Evolutionary conservation across 2,888 invertebrate species (phyloP).

Genomic region (Caenorhabditis afra): DNA sequence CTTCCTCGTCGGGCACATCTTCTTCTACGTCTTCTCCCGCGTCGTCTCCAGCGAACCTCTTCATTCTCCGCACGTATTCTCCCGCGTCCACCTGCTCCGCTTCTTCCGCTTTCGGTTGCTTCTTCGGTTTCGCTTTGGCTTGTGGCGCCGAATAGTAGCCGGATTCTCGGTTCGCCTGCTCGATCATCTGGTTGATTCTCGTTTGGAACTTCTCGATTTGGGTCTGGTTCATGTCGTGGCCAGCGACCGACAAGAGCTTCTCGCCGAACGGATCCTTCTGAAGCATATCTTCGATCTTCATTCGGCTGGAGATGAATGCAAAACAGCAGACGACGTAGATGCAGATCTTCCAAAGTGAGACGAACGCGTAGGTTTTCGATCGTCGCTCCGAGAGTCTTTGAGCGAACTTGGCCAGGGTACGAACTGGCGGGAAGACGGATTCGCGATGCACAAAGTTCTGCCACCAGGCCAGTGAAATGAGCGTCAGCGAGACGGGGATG

Average conservation of each 20-base stretch:
- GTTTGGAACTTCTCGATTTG: constrained; percentile 75
- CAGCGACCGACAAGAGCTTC: constrained; percentile 78
- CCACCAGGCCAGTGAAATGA: constrained; percentile 97
- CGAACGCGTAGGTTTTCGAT: constrained; percentile 90
- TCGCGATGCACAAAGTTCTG: constrained; percentile 94
- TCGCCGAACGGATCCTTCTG: constrained; percentile 78
- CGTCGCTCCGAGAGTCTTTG: constrained; percentile 87
- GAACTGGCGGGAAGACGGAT: constrained; percentile 86
- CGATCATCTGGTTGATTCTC: constrained; percentile 72
- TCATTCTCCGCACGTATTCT: constrained; percentile 62
- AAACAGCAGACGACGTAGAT: constrained; percentile 88
- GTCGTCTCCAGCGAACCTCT: constrained; percentile 26
- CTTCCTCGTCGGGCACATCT: constrained; percentile 50
- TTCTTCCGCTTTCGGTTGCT: constrained; percentile 59
- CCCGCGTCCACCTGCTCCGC: constrained; percentile 69
- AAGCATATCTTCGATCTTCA: constrained; percentile 82
- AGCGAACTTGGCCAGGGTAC: constrained; percentile 70
- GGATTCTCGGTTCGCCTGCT: constrained; percentile 48
- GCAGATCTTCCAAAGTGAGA: constrained; percentile 92
- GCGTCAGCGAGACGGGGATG: constrained; percentile 89
- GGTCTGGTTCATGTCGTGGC: constrained; percentile 76
- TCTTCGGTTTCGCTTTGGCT: constrained; percentile 60
- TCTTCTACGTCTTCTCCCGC: constrained; percentile 61
- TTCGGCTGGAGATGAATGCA: constrained; percentile 84
- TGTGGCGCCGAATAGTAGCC: constrained; percentile 45